Conservation (phyloP, 2,888 invertebrate genomes). For the Nebria salina region DNA sequence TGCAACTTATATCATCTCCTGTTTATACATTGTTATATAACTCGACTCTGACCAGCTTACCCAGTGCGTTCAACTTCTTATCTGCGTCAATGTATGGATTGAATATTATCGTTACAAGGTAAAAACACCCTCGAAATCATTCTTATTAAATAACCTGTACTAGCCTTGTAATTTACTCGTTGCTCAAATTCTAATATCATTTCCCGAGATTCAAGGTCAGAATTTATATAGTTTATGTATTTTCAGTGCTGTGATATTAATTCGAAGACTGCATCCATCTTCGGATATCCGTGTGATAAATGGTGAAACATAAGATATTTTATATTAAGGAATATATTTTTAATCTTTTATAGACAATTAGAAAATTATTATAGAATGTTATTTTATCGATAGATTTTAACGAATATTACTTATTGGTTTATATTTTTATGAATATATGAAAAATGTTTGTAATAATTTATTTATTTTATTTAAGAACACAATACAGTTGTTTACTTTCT, state of each 20-base stretch:
- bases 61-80: slow-evolving; percentile 36
- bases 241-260: slow-evolving; percentile 43
- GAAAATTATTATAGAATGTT: background rate
- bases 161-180: too few relatives aligned
- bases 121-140: background rate
- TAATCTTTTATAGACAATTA: background rate
- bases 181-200: too few relatives aligned
- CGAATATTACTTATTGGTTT: background rate
- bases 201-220: too few relatives aligned
- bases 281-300: slow-evolving; percentile 33
- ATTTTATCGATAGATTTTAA: background rate
- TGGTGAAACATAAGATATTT: background rate
- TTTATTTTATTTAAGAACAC: too few relatives aligned
- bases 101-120: slow-evolving; percentile 33
- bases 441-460: background rate
- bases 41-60: slow-evolving; percentile 25
- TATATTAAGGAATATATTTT: too few relatives aligned
- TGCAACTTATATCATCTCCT: slow-evolving; percentile 34
- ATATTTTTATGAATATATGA: background rate
- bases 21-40: slow-evolving; percentile 40
- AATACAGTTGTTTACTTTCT: too few relatives aligned
- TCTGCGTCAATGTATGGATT: slow-evolving; percentile 32
- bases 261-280: slow-evolving; percentile 32
- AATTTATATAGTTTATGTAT: background rate
- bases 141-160: too few relatives aligned